phyloP scores from a whole-genome alignment of 2,113 vertebrate species.

The Bubo scandiacus region DNA sequence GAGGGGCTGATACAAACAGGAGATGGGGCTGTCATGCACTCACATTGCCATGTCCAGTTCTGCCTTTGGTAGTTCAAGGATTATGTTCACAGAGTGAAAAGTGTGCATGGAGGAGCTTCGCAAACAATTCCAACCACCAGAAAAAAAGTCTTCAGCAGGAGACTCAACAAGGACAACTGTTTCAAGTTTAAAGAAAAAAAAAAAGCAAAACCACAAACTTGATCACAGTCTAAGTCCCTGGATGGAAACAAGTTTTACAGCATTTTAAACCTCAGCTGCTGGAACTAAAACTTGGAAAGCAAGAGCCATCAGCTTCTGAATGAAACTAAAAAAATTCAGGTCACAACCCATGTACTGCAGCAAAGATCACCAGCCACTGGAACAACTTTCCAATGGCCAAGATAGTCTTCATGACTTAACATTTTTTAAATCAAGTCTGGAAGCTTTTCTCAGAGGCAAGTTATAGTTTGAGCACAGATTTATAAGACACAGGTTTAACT shows the following conservation, averaged over 20 bases:
- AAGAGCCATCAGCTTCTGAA: neutral
- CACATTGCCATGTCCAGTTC: neutral
- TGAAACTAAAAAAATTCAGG: neutral
- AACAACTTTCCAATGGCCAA: rapidly evolving
- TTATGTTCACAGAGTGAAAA: neutral
- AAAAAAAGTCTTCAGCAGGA: neutral
- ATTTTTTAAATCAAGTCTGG: neutral
- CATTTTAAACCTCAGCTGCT: neutral
- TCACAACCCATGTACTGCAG: neutral
- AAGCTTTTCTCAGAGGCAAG: neutral
- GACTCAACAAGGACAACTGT: neutral
- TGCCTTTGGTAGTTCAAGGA: neutral
- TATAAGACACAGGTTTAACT: neutral
- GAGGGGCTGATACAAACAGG: neutral
- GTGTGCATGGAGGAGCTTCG: neutral
- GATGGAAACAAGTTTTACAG: neutral
- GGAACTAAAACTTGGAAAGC: neutral
- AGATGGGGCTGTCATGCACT: neutral
- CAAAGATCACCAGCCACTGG: neutral
- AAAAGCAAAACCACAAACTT: neutral
- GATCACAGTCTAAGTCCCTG: neutral
- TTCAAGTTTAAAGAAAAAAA: neutral
- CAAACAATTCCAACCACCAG: neutral
- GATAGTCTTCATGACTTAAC: neutral
- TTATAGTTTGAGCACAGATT: neutral